A percentile compares a stretch with the other conserved stretches of the same genome.
Evolutionary conservation across 2,113 vertebrate species (phyloP).

Genomic region (Crotophaga sulcirostris): DNA sequence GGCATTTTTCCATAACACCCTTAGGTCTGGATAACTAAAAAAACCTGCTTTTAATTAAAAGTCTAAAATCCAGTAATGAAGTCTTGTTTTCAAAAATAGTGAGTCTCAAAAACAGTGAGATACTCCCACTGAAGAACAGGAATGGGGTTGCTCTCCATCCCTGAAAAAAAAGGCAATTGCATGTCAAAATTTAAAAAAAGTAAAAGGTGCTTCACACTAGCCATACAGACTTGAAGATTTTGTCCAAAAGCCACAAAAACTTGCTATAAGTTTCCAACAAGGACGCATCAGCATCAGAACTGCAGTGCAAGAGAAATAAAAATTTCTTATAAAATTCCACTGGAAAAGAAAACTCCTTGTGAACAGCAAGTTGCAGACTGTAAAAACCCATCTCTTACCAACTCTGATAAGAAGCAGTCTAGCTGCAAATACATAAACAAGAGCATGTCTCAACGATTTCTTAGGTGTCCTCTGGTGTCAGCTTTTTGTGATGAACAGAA

Average conservation of each 20-base stretch:
- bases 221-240: background rate
- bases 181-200: background rate
- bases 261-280: background rate
- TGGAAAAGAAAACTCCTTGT: background rate
- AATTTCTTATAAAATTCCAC: background rate
- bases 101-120: background rate
- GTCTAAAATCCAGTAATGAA: background rate
- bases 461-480: background rate
- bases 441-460: accelerated
- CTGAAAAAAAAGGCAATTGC: background rate
- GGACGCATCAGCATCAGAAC: background rate
- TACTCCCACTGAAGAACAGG: background rate
- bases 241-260: background rate
- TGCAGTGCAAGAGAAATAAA: background rate
- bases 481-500: background rate
- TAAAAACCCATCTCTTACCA: background rate
- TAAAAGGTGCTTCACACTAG: background rate
- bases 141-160: background rate
- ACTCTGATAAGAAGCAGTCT: background rate
- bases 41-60: background rate
- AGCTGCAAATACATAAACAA: background rate
- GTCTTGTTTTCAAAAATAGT: background rate
- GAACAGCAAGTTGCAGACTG: background rate
- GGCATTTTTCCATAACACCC: background rate
- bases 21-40: background rate